Conservation (phyloP, 2,797 vertebrate species). For the Molossus alvarezi region DNA sequence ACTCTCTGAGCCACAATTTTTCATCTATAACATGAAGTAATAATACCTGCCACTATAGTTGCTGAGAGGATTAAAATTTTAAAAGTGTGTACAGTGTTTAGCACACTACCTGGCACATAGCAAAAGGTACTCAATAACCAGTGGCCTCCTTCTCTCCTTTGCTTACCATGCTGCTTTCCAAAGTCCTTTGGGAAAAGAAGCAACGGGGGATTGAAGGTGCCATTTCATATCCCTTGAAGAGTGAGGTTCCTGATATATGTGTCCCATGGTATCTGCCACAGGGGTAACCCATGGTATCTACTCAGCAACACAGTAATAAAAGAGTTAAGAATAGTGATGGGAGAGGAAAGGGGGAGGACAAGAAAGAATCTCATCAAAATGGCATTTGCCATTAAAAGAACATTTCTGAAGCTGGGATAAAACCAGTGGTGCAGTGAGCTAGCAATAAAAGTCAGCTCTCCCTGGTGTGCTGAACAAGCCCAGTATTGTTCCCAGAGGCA, state of each 20-base stretch:
- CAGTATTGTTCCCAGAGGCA: conserved; percentile 45
- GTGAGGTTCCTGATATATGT: neutral
- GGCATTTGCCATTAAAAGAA: conserved; percentile 58
- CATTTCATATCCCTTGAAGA: conserved; percentile 39
- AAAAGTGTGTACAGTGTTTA: neutral
- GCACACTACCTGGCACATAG: neutral
- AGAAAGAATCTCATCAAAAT: conserved; percentile 64
- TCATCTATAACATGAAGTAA: conserved; percentile 41
- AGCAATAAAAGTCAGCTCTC: conserved; percentile 61
- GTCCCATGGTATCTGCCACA: neutral
- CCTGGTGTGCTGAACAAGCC: conserved; percentile 34
- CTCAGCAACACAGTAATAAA: neutral
- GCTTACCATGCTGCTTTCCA: conserved; percentile 4
- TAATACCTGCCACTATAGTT: neutral
- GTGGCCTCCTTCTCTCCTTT: neutral
- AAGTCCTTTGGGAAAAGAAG: conserved; percentile 25
- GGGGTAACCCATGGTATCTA: neutral
- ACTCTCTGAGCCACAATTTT: conserved; percentile 37
- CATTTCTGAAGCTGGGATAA: conserved; percentile 71
- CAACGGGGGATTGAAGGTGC: neutral
- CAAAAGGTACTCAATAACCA: neutral
- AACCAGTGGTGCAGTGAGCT: conserved; percentile 56
- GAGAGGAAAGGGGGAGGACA: conserved; percentile 21
- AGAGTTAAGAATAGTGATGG: conserved; percentile 16
- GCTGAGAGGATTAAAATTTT: neutral